Percentiles rank a stretch among this genome's conserved stretches.
Evolutionary conservation across 2,113 vertebrate species (phyloP).

Genomic region (Oxyura jamaicensis): DNA sequence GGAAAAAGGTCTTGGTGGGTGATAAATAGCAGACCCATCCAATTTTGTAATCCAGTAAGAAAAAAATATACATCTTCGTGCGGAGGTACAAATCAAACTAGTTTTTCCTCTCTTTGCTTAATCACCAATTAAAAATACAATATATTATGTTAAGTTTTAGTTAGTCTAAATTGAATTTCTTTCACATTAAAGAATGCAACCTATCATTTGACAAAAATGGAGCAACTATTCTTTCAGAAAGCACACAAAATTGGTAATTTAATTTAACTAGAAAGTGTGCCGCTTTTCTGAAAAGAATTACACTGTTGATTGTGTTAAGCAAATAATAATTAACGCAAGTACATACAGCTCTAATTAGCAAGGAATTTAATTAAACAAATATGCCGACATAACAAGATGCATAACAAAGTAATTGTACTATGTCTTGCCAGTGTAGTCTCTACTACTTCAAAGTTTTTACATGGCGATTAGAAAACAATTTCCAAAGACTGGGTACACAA

Average conservation of each 20-base stretch:
- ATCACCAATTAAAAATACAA: slow-evolving; percentile 40
- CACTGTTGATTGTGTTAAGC: slow-evolving; percentile 76
- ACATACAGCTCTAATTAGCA: slow-evolving; percentile 81
- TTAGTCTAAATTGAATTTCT: slow-evolving; percentile 44
- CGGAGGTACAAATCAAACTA: not conserved
- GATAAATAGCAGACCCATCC: slow-evolving; percentile 27
- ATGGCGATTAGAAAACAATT: slow-evolving; percentile 30
- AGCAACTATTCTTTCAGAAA: slow-evolving; percentile 60
- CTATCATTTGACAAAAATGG: slow-evolving; percentile 52
- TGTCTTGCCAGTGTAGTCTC: slow-evolving; percentile 41
- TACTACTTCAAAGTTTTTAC: slow-evolving; percentile 60
- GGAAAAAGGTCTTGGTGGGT: slow-evolving; percentile 3
- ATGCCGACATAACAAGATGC: slow-evolving; percentile 74
- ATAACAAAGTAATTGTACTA: slow-evolving; percentile 72
- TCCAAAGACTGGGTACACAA: not conserved
- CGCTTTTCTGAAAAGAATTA: slow-evolving; percentile 76
- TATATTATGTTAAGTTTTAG: slow-evolving; percentile 12
- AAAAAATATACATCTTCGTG: not conserved
- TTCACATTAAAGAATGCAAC: slow-evolving; percentile 47
- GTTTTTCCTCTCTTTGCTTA: not conserved
- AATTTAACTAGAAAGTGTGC: slow-evolving; percentile 59
- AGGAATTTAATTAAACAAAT: slow-evolving; percentile 82
- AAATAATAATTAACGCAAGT: slow-evolving; percentile 83
- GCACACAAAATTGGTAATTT: slow-evolving; percentile 59
- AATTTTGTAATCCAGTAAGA: not conserved